These are phyloP conservation scores for Ptilorrhoa leucosticta DNA, from an alignment of 2,113 vertebrate genomes.

Conservation along the genomic window DNA sequence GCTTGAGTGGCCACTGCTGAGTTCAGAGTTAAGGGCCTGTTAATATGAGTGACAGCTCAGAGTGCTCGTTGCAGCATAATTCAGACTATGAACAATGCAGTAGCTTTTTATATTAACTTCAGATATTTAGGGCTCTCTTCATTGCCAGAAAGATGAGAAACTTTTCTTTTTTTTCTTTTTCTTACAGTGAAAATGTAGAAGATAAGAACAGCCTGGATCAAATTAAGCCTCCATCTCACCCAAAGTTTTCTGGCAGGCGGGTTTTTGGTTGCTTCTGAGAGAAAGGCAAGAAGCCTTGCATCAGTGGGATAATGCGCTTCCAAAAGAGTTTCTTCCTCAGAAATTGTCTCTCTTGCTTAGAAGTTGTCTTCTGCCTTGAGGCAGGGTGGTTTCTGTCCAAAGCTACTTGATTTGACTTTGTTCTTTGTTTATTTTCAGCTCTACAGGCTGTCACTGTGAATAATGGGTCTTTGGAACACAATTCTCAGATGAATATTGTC, in stretches of 20 bases:
- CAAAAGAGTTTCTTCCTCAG: conserved; percentile 22
- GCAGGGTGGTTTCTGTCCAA: conserved; percentile 33
- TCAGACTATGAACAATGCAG: background rate
- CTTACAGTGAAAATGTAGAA: background rate
- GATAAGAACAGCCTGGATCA: conserved; percentile 17
- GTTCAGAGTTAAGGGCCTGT: background rate
- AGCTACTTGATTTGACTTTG: conserved; percentile 48
- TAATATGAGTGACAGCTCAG: background rate
- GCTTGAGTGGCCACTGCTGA: background rate
- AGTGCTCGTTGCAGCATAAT: background rate
- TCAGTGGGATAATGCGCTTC: background rate
- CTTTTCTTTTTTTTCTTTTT: background rate
- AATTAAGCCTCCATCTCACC: background rate
- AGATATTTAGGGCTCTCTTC: background rate
- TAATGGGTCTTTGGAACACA: conserved; percentile 19
- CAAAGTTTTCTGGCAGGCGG: background rate
- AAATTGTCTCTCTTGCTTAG: conserved; percentile 20
- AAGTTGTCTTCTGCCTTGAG: conserved; percentile 41
- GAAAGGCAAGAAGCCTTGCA: conserved; percentile 4
- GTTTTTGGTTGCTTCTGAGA: background rate
- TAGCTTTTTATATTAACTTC: background rate
- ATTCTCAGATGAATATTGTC: conserved; percentile 16
- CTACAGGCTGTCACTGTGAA: conserved; percentile 26
- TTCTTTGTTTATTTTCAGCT: conserved; percentile 51
- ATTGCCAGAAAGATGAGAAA: background rate